Conservation (phyloP, 2,113 vertebrate genomes). For the Mungos mungo region DNA sequence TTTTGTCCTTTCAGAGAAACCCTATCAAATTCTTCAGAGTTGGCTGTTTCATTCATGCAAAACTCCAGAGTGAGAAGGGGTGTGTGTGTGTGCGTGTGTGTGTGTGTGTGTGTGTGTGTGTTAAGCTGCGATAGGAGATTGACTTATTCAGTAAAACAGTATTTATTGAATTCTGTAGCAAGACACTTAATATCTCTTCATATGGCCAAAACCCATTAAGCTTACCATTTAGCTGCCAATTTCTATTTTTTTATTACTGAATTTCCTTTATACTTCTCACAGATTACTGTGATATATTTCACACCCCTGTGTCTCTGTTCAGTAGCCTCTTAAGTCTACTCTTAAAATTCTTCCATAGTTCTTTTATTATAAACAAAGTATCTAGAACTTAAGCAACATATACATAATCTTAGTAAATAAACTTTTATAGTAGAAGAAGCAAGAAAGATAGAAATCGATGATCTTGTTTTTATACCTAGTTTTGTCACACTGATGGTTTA, state of each 20-base stretch:
- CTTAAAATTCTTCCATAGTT: neutral
- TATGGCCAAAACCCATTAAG: neutral
- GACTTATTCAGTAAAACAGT: neutral
- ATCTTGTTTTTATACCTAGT: neutral
- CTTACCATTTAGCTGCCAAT: neutral
- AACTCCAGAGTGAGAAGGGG: neutral
- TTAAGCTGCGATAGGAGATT: neutral
- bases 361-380: neutral
- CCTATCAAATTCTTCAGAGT: neutral
- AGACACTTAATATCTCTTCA: neutral
- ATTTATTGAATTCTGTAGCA: neutral
- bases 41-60: neutral
- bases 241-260: conserved; percentile 4
- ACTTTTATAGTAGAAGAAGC: neutral
- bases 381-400: neutral
- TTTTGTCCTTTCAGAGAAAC: neutral
- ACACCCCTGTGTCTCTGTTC: neutral
- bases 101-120: neutral
- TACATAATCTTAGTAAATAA: neutral
- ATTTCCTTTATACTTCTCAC: neutral
- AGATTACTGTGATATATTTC: neutral
- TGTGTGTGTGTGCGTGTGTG: neutral
- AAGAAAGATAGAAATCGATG: neutral
- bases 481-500: neutral
- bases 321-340: neutral